phyloP scores from a whole-genome alignment of 2,797 vertebrate genomes.

The Lindbergichthys nudifrons region DNA sequence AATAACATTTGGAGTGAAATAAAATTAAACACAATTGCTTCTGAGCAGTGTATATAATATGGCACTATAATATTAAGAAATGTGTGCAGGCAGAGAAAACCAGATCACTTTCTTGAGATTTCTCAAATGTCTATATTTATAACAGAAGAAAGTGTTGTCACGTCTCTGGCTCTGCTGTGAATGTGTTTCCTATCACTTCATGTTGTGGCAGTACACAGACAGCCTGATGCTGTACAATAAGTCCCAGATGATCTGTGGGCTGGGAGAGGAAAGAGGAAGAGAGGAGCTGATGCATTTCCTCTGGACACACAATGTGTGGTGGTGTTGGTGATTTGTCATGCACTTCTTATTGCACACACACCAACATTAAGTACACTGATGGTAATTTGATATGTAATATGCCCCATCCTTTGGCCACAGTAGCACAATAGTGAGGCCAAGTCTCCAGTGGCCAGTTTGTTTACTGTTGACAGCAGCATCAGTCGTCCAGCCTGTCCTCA shows the following conservation, averaged over 20 bases:
- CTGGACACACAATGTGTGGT: constrained; percentile 57
- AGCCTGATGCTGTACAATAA: constrained; percentile 54
- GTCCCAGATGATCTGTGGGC: constrained; percentile 65
- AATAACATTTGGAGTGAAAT: background rate
- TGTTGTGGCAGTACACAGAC: constrained; percentile 46
- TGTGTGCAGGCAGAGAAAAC: constrained; percentile 11
- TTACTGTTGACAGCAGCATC: constrained; percentile 64
- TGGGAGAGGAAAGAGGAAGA: constrained; percentile 63
- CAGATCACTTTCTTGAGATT: constrained; percentile 24
- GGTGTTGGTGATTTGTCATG: constrained; percentile 63
- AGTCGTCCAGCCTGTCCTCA: constrained; percentile 60
- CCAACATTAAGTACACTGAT: constrained; percentile 40
- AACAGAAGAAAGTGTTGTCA: constrained; percentile 34
- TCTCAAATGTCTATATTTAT: constrained; percentile 26
- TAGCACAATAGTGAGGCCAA: constrained; percentile 40
- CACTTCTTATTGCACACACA: constrained; percentile 1
- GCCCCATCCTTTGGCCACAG: constrained; percentile 41
- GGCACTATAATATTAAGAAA: constrained; percentile 1
- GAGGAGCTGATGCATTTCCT: constrained; percentile 74
- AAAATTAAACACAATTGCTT: background rate
- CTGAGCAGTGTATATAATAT: background rate
- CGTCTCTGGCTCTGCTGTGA: constrained; percentile 37
- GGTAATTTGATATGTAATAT: constrained; percentile 72
- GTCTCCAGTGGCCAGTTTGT: constrained; percentile 62
- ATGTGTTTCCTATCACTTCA: constrained; percentile 49